Evolutionary conservation across 2,113 vertebrate genomes (phyloP).

Genomic region (Alethe castanea): DNA sequence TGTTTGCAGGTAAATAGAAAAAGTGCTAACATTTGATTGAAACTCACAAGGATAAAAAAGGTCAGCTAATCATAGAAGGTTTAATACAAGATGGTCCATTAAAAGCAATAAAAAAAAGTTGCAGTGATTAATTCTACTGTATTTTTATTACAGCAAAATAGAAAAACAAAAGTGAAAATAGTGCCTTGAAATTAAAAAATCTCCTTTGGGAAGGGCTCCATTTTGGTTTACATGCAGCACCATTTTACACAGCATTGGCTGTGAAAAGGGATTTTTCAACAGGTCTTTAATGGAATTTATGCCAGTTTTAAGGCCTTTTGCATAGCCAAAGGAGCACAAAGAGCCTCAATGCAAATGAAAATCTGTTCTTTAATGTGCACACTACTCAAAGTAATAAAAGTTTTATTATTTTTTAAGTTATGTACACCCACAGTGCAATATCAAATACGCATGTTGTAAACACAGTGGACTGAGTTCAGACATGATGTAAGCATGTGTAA

Average conservation of each 20-base stretch:
- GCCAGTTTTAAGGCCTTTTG: neutral
- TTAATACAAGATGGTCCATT: neutral
- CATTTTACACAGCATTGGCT: neutral
- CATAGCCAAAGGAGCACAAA: neutral
- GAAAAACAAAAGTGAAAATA: neutral
- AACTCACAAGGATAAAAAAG: neutral
- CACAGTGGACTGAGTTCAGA: constrained; percentile 39
- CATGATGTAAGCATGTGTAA: constrained; percentile 63
- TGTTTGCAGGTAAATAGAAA: neutral
- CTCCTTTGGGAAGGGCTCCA: neutral
- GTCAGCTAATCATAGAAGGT: neutral
- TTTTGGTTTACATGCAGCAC: neutral
- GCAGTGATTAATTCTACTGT: neutral
- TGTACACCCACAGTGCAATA: constrained; percentile 52
- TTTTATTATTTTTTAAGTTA: constrained; percentile 55
- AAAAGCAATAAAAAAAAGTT: neutral
- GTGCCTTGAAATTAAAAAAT: neutral
- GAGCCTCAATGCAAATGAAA: constrained; percentile 26
- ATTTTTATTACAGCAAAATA: neutral
- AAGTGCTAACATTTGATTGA: neutral
- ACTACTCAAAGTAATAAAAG: constrained; percentile 47
- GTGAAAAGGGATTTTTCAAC: constrained; percentile 37
- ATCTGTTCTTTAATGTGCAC: constrained; percentile 47
- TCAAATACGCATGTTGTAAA: constrained; percentile 58
- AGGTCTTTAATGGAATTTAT: neutral